Conservation (phyloP, 2,888 invertebrate species). For the Hirtodrosophila cameraria region DNA sequence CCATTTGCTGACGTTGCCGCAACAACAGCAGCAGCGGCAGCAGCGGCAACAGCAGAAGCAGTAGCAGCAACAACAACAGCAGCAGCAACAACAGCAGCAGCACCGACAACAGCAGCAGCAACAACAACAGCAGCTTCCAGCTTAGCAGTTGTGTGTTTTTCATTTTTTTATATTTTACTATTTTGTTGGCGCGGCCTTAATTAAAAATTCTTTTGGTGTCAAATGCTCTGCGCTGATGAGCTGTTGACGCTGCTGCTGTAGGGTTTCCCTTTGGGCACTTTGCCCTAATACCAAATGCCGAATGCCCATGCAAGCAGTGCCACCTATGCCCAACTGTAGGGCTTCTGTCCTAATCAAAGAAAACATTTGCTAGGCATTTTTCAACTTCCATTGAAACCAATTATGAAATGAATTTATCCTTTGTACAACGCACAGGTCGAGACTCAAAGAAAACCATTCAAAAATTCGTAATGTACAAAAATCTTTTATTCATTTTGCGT, state of each 20-base stretch:
- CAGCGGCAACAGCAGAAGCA: conserved; percentile 11
- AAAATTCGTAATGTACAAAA: too few species aligned
- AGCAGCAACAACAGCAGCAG: conserved; percentile 1
- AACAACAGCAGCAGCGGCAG: conserved; percentile 14
- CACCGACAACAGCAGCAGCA: too few species aligned
- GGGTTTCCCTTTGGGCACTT: conserved; percentile 32
- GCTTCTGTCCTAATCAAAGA: conserved; percentile 2
- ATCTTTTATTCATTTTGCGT: too few species aligned
- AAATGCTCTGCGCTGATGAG: conserved; percentile 47
- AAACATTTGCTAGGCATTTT: conserved; percentile 14
- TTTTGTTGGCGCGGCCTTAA: conserved; percentile 55
- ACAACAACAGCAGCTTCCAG: conserved; percentile 33
- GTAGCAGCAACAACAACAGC: conserved; percentile 22
- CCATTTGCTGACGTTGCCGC: conserved; percentile 55
- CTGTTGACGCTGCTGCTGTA: conserved; percentile 28
- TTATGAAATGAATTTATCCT: too few species aligned
- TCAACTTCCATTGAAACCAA: too few species aligned
- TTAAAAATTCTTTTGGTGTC: conserved; percentile 73
- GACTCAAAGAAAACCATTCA: too few species aligned
- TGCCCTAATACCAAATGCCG: background rate
- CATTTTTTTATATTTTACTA: conserved; percentile 14
- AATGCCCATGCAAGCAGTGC: background rate
- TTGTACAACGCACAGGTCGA: too few species aligned
- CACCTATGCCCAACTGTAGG: conserved; percentile 14
- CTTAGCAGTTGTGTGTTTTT: conserved; percentile 30